Percentiles rank a stretch among this genome's conserved stretches.
Conservation (phyloP, 2,797 vertebrate species). For the Macrochelys suwanniensis region DNA sequence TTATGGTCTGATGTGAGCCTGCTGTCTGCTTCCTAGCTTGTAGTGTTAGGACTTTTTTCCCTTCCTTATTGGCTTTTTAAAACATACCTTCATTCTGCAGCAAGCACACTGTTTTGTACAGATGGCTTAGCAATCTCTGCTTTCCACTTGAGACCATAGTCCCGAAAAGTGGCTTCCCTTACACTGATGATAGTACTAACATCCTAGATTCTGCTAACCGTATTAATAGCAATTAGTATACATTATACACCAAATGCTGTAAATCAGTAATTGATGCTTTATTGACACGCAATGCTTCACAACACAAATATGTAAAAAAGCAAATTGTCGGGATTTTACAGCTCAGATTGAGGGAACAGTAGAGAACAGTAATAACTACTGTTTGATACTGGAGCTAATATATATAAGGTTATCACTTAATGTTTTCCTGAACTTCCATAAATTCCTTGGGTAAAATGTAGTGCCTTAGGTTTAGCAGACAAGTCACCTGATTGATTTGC, state of each 20-base stretch:
- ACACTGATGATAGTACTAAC: background rate
- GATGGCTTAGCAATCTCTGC: slow-evolving; percentile 19
- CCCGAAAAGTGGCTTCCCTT: slow-evolving; percentile 56
- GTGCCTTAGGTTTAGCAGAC: slow-evolving; percentile 73
- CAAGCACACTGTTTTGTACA: slow-evolving; percentile 11
- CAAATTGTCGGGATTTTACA: slow-evolving; percentile 64
- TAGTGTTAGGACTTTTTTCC: slow-evolving; percentile 25
- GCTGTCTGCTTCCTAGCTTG: slow-evolving; percentile 54
- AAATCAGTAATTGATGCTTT: slow-evolving; percentile 50
- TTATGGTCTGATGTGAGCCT: slow-evolving; percentile 41
- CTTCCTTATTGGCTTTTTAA: slow-evolving; percentile 49
- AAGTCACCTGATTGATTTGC: slow-evolving; percentile 38
- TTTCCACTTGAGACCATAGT: slow-evolving; percentile 31
- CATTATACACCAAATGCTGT: slow-evolving; percentile 49
- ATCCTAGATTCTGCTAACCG: slow-evolving; percentile 62
- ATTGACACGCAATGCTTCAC: slow-evolving; percentile 75
- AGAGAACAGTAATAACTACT: slow-evolving; percentile 44
- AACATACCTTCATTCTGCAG: slow-evolving; percentile 11
- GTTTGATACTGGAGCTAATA: slow-evolving; percentile 27
- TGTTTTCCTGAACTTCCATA: slow-evolving; percentile 70
- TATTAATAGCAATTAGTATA: slow-evolving; percentile 21
- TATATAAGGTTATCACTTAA: slow-evolving; percentile 61
- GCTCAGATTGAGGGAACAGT: slow-evolving; percentile 33
- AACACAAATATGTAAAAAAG: background rate
- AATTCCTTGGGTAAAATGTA: slow-evolving; percentile 66